These are phyloP conservation scores for Sinhomidia bicolor DNA, from an alignment of 2,888 invertebrate species.

Conservation along the genomic window DNA sequence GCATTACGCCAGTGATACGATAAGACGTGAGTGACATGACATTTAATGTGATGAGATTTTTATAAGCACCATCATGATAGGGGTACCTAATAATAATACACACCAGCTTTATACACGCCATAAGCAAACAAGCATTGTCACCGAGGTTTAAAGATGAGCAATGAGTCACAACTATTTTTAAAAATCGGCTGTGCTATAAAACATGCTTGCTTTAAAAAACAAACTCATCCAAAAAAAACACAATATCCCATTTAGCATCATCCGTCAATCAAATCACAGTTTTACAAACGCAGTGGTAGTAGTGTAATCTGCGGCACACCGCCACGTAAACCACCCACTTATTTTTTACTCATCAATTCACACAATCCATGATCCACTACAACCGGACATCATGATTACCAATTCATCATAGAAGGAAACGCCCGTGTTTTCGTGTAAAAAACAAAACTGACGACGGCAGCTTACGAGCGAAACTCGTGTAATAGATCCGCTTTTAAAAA, in stretches of 20 bases:
- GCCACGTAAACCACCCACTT: slow-evolving; percentile 57
- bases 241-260: not conserved
- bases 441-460: no score
- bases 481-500: slow-evolving; percentile 20
- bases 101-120: no score
- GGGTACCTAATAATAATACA: no score
- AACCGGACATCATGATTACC: not conserved
- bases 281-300: not conserved
- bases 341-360: slow-evolving; percentile 68
- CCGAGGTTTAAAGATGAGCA: not conserved
- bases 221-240: not conserved
- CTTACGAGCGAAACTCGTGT: no score
- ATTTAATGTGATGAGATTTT: slow-evolving; percentile 53
- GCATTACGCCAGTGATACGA: not conserved
- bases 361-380: slow-evolving; percentile 6
- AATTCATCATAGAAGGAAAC: not conserved
- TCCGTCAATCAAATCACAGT: not conserved
- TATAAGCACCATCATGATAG: slow-evolving; percentile 12
- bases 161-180: slow-evolving; percentile 5
- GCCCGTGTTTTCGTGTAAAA: not conserved
- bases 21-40: slow-evolving; percentile 32
- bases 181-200: no score
- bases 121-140: not conserved
- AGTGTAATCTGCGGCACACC: slow-evolving; percentile 14
- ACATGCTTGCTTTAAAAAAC: not conserved